phyloP scores from a whole-genome alignment of 2,888 invertebrate genomes.

The Mimas tiliae region DNA sequence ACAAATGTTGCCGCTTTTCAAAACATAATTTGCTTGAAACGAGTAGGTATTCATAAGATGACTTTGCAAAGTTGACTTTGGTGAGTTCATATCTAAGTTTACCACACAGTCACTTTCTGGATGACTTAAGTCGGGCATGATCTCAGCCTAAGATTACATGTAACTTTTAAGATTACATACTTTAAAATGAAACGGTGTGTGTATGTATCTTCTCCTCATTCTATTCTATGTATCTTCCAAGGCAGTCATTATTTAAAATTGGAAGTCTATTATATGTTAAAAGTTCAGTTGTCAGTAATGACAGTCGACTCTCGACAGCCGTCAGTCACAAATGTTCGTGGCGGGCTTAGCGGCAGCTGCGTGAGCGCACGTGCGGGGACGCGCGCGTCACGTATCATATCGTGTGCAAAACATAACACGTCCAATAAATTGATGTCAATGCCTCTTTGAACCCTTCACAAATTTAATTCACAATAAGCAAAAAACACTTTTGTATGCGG shows the following conservation, averaged over 20 bases:
- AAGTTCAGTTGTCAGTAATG: not conserved
- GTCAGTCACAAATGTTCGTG: not conserved
- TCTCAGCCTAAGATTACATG: no score
- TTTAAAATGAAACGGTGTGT: no score
- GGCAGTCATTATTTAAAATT: not conserved
- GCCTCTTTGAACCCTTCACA: constrained; percentile 63
- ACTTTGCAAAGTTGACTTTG: no score
- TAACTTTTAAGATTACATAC: no score
- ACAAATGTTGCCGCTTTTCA: no score
- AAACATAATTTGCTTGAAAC: no score
- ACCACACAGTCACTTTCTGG: no score
- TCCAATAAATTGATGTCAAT: constrained; percentile 65
- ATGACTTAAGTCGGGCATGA: no score
- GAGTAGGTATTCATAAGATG: no score
- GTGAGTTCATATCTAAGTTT: no score
- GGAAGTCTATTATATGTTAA: not conserved
- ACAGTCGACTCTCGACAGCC: not conserved
- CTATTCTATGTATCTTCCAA: not conserved
- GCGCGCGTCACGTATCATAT: constrained; percentile 29
- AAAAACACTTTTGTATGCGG: constrained; percentile 70
- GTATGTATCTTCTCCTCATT: no score
- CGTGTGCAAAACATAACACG: constrained; percentile 44
- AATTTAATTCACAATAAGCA: constrained; percentile 68
- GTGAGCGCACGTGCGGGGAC: constrained; percentile 40
- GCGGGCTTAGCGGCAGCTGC: constrained; percentile 20